Conservation (phyloP, 2,888 invertebrate species). For the Diarsia mendica region DNA sequence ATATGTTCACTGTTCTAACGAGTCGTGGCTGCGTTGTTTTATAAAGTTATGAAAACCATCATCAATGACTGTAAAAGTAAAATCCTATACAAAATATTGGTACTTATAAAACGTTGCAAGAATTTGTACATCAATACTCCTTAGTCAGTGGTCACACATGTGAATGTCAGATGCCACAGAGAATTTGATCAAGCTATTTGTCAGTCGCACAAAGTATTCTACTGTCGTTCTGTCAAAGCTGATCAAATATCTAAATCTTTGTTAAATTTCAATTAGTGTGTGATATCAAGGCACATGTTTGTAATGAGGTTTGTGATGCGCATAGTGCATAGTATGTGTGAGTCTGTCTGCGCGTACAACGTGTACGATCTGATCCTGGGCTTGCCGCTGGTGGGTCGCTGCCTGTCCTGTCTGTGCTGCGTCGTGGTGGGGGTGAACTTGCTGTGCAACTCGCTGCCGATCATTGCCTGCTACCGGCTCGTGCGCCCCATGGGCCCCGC, state of each 20-base stretch:
- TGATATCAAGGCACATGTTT: neutral
- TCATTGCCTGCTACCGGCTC: constrained; percentile 42
- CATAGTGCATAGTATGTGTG: neutral
- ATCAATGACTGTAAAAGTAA: neutral
- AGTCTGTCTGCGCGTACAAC: constrained; percentile 4
- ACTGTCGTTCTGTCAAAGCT: neutral
- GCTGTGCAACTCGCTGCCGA: constrained; percentile 29
- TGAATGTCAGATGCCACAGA: constrained; percentile 8
- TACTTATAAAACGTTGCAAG: too few relatives aligned
- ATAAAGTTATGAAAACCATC: neutral
- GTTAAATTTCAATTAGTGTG: neutral
- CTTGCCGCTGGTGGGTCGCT: constrained; percentile 12
- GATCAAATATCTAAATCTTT: neutral
- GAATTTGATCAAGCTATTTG: neutral
- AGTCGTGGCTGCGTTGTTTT: neutral
- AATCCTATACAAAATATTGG: too few relatives aligned
- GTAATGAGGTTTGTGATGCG: constrained; percentile 9
- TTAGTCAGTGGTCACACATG: neutral
- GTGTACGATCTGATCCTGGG: constrained; percentile 29
- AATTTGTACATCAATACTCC: constrained; percentile 7
- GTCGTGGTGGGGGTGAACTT: constrained; percentile 38
- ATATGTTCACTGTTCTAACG: neutral
- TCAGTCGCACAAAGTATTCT: neutral
- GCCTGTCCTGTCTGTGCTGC: constrained; percentile 13
- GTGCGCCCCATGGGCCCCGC: constrained; percentile 13